Evolutionary conservation across 2,797 vertebrate species (phyloP).

Genomic region (Okamejei kenojei): DNA sequence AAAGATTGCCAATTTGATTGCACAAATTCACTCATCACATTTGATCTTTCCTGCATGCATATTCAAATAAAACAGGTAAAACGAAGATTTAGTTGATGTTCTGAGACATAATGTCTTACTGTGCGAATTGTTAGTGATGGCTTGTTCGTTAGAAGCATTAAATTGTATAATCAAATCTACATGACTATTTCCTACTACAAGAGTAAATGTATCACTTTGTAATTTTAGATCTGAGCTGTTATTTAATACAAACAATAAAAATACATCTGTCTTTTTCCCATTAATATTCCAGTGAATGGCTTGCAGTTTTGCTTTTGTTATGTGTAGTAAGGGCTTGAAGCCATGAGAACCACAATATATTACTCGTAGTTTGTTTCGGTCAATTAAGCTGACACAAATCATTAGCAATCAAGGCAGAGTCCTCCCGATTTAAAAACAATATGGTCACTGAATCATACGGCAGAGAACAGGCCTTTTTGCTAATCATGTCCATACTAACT

Average conservation of each 20-base stretch:
- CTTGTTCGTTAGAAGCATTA: neutral
- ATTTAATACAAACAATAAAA: neutral
- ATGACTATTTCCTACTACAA: neutral
- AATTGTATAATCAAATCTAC: neutral
- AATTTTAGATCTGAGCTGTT: neutral
- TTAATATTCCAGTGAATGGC: neutral
- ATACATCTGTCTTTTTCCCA: neutral
- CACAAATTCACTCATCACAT: neutral
- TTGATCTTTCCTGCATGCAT: neutral
- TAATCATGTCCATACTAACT: too few relatives aligned
- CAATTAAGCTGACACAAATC: neutral
- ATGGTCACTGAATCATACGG: neutral
- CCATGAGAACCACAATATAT: neutral
- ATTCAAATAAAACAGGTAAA: neutral
- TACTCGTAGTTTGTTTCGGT: neutral
- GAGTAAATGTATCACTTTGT: neutral
- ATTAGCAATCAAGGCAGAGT: neutral
- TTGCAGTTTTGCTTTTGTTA: neutral
- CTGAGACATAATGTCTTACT: neutral
- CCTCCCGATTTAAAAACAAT: neutral
- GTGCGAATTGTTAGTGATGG: neutral
- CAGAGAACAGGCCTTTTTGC: neutral
- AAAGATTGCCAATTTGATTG: conserved; percentile 7
- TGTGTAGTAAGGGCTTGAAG: neutral
- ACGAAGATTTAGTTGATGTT: neutral